Conservation (phyloP, 2,797 vertebrate genomes). For the Molossus molossus region DNA sequence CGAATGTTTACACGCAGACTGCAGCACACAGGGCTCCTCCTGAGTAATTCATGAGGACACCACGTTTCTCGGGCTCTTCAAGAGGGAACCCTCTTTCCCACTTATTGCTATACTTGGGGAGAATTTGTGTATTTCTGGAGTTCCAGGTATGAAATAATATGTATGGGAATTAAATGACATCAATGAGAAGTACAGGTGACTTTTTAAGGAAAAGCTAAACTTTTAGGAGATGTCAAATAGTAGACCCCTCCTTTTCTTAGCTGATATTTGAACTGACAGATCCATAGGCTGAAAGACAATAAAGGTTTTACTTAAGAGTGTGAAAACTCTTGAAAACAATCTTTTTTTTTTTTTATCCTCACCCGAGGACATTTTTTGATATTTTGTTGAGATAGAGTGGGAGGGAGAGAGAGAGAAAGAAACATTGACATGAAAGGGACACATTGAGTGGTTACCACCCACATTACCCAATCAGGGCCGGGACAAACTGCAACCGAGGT, state of each 20-base stretch:
- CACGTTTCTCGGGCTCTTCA: not conserved
- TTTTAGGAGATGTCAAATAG: not conserved
- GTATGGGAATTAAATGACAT: not conserved
- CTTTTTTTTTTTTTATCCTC: too few species aligned
- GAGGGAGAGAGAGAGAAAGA: too few species aligned
- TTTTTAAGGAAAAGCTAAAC: not conserved
- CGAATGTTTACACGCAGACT: not conserved
- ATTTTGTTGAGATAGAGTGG: too few species aligned
- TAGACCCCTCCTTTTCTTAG: not conserved
- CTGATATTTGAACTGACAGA: constrained; percentile 1
- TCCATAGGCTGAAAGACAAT: constrained; percentile 49
- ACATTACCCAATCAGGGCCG: too few species aligned
- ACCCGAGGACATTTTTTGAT: too few species aligned
- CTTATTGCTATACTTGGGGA: constrained; percentile 1
- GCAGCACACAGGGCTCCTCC: not conserved
- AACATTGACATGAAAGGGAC: too few species aligned
- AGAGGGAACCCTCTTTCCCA: not conserved
- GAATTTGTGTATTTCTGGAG: not conserved
- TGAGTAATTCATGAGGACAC: not conserved
- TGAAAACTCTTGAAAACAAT: not conserved
- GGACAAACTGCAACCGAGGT: too few species aligned
- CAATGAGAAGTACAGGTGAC: not conserved
- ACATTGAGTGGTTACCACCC: too few species aligned
- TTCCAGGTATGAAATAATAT: not conserved
- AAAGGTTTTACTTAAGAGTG: constrained; percentile 13